These are phyloP conservation scores for Phyto melanocephala DNA, from an alignment of 2,888 invertebrate species.

Conservation along the genomic window DNA sequence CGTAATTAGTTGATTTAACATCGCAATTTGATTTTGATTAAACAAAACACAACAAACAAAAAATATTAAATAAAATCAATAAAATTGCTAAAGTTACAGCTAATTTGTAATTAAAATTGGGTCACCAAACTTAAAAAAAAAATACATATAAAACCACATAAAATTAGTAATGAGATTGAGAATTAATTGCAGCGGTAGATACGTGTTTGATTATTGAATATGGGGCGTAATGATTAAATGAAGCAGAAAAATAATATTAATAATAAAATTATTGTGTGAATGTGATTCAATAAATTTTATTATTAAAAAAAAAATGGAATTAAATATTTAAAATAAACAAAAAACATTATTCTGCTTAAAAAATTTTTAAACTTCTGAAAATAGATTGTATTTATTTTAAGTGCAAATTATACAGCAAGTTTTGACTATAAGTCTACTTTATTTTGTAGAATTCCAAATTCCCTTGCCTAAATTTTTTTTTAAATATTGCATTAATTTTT, in stretches of 20 bases:
- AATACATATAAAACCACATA: neutral
- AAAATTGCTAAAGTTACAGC: neutral
- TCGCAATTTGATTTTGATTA: neutral
- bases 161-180: slow-evolving; percentile 17
- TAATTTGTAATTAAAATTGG: slow-evolving; percentile 21
- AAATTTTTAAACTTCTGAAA: too few species aligned
- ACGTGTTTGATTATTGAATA: neutral
- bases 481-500: slow-evolving; percentile 50
- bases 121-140: slow-evolving; percentile 21
- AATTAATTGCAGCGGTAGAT: neutral
- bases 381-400: too few species aligned
- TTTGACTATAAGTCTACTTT: too few species aligned
- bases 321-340: too few species aligned
- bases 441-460: neutral
- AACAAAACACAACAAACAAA: neutral
- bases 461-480: neutral
- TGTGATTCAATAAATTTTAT: neutral
- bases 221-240: neutral
- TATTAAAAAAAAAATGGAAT: neutral
- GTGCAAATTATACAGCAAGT: too few species aligned
- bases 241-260: neutral
- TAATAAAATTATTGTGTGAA: neutral
- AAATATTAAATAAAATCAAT: neutral
- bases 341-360: too few species aligned
- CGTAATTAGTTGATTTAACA: slow-evolving; percentile 1